These are phyloP conservation scores for Hybognathus amarus DNA, from an alignment of 2,797 vertebrate genomes.

Conservation along the genomic window DNA sequence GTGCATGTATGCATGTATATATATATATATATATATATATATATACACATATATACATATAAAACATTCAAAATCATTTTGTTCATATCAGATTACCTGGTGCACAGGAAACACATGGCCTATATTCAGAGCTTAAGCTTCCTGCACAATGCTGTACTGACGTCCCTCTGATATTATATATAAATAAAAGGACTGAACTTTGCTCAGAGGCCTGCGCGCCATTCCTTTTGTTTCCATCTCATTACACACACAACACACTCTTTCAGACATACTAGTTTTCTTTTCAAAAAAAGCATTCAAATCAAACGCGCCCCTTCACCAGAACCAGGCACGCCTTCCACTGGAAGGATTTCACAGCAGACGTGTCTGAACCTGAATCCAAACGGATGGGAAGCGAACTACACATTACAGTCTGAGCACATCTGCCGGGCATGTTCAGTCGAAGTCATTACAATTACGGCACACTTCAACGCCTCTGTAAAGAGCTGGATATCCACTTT, in stretches of 20 bases:
- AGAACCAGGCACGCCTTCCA: conserved; percentile 9
- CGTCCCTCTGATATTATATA: neutral
- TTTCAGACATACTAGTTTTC: conserved; percentile 10
- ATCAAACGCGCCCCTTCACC: neutral
- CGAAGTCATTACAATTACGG: conserved; percentile 56
- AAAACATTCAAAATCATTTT: neutral
- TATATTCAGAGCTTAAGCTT: conserved; percentile 24
- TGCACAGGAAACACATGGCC: neutral
- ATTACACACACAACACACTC: conserved; percentile 9
- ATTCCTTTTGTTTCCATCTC: conserved; percentile 19
- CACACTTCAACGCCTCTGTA: conserved; percentile 49
- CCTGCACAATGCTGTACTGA: neutral
- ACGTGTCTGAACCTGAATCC: neutral
- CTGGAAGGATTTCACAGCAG: conserved; percentile 20
- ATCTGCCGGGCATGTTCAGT: conserved; percentile 52
- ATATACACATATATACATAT: too few species aligned
- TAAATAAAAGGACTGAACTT: conserved; percentile 21
- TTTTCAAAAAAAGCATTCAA: conserved; percentile 13
- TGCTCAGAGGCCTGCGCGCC: neutral
- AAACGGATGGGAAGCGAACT: conserved; percentile 9
- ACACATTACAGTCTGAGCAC: conserved; percentile 40
- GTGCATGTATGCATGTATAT: too few species aligned
- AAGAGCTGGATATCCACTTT: conserved; percentile 55
- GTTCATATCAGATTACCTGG: neutral
- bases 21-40: too few species aligned